These are phyloP conservation scores for Metopia argyrocephala DNA, from an alignment of 2,888 invertebrate genomes.

Conservation along the genomic window DNA sequence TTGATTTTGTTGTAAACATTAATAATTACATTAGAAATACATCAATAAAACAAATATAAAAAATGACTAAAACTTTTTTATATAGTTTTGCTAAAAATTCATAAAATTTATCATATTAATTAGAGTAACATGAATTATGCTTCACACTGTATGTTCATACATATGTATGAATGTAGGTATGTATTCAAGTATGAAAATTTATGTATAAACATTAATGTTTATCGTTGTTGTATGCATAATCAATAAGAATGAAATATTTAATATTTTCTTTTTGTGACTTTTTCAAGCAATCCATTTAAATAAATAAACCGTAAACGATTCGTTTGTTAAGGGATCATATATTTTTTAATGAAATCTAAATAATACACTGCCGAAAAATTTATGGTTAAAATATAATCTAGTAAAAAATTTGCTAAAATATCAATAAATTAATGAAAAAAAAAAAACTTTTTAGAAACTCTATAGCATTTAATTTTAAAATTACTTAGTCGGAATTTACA, in stretches of 20 bases:
- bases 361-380: background rate
- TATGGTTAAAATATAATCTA: background rate
- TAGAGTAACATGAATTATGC: too few species aligned
- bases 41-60: too few species aligned
- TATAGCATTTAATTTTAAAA: too few species aligned
- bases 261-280: background rate
- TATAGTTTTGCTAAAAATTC: too few species aligned
- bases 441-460: too few species aligned
- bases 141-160: background rate
- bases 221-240: conserved; percentile 11
- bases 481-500: too few species aligned
- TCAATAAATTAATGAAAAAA: background rate
- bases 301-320: conserved; percentile 53
- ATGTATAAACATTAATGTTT: conserved; percentile 32
- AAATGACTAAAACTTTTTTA: too few species aligned
- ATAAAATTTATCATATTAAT: too few species aligned
- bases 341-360: background rate
- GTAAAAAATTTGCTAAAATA: background rate
- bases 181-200: conserved; percentile 10
- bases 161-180: background rate
- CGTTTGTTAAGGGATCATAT: background rate
- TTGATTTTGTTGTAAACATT: too few species aligned
- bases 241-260: conserved; percentile 52
- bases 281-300: conserved; percentile 45
- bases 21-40: too few species aligned